Conservation (phyloP, 2,888 invertebrate species). For the Teleiodes luculella region DNA sequence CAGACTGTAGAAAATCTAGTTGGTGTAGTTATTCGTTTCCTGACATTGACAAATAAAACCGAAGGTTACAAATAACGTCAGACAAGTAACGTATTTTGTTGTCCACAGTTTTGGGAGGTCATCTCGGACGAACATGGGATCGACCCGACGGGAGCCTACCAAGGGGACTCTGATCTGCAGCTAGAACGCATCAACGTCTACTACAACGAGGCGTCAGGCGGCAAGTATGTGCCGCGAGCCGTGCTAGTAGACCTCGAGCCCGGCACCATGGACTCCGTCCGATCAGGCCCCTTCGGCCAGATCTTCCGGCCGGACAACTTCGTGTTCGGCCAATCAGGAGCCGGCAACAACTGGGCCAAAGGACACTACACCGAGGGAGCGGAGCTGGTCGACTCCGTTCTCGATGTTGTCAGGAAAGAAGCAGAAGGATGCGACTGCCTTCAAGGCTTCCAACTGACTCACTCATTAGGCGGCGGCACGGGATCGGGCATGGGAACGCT, state of each 20-base stretch:
- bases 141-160: constrained; percentile 68
- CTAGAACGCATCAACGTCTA: constrained; percentile 87
- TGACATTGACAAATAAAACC: too few species aligned
- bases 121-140: constrained; percentile 84
- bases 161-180: constrained; percentile 84
- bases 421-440: constrained; percentile 84
- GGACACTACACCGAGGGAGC: constrained; percentile 85
- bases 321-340: constrained; percentile 80
- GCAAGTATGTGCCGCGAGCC: constrained; percentile 64
- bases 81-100: neutral
- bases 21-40: neutral
- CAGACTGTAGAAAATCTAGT: neutral
- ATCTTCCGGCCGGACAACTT: constrained; percentile 87
- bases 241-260: constrained; percentile 66
- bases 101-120: constrained; percentile 78
- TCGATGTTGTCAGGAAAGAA: constrained; percentile 79
- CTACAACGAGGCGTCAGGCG: constrained; percentile 83
- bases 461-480: constrained; percentile 86
- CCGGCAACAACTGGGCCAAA: constrained; percentile 80
- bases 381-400: constrained; percentile 80
- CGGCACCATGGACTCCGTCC: constrained; percentile 82
- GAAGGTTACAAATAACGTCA: too few species aligned
- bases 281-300: constrained; percentile 83
- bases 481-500: constrained; percentile 87
- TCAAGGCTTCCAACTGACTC: constrained; percentile 81